Percentiles rank a stretch among this genome's conserved stretches.
Conservation (phyloP, 2,113 vertebrate genomes). For the Rallus limicola region DNA sequence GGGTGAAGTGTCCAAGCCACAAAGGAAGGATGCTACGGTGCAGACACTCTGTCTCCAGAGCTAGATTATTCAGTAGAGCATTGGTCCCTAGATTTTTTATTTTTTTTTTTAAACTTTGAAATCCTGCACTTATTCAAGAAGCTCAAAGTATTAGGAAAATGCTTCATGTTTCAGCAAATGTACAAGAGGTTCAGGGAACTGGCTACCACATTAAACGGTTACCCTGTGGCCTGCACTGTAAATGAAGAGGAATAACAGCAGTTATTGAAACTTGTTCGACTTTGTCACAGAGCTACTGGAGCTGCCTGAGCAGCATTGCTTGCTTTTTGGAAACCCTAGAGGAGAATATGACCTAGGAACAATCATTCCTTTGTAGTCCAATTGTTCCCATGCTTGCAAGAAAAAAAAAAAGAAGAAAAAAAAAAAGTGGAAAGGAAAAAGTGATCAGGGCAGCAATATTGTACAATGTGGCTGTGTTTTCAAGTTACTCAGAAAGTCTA, state of each 20-base stretch:
- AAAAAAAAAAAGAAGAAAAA: not conserved
- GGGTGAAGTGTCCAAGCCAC: not conserved
- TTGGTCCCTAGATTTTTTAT: not conserved
- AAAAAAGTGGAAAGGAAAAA: not conserved
- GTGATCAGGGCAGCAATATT: conserved; percentile 33
- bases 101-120: not conserved
- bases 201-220: conserved; percentile 25
- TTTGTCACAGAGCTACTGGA: conserved; percentile 42
- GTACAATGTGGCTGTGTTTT: conserved; percentile 59
- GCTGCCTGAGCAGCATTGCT: conserved; percentile 34
- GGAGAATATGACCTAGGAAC: conserved; percentile 62
- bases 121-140: not conserved
- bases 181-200: not conserved
- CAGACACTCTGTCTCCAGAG: not conserved
- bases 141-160: conserved; percentile 13
- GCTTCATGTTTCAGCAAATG: conserved; percentile 10
- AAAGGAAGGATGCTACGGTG: not conserved
- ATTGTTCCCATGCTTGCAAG: conserved; percentile 21
- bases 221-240: not conserved
- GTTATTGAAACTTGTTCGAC: conserved; percentile 44
- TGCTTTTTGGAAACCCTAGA: conserved; percentile 58
- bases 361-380: conserved; percentile 16
- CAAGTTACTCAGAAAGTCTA: conserved; percentile 50
- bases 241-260: conserved; percentile 10
- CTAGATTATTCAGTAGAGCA: not conserved